Evolutionary conservation across 2,797 vertebrate genomes (phyloP), one percentile per base, ranked within the genome.

Genomic region (Nannoperca australis): DNA sequence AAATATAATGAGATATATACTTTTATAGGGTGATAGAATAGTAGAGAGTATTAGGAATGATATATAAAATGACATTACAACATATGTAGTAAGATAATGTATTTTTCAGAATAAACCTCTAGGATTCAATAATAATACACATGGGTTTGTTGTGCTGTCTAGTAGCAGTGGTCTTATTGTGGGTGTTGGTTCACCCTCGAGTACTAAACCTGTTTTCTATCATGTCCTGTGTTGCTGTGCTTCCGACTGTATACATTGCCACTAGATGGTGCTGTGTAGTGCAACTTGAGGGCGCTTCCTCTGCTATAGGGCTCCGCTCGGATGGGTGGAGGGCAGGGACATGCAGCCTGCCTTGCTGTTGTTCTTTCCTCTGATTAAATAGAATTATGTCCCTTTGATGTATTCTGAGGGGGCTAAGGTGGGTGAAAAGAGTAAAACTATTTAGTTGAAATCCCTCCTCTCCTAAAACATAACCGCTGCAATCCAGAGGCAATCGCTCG

Each of bases 241-340:
- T 65, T 47, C 64, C 36, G 9, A 20, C 34, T 54, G 15, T 8
- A 3, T 8, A 11, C 20, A 0, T 13, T 1, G 42, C 91, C 95
- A 94, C 90, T 94, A 94, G 95, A 92, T 95, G 94, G 94, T 82
- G 94, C 93, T 95, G 93, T 92, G 85, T 85, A 65, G 87, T 82
- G 78, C 81, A 76, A 36, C 68, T 82, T 93, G 70, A 74, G 22
- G 9, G 7, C 34, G 60, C 53, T 10, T 68, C 47, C n/a, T 76
- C 27, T 50, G 27, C 61, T 27, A 14, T 2, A 22, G 24, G 59
- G 61, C 78, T 75, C 66, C 71, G 50, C 38, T 40, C 38, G 27
- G 54, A 79, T 71, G 64, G 64, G 61, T 50, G 70, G 66, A 73
- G 50, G 65, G 42, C 44, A 71, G 61, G 66, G 78, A 61, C 64